These are phyloP conservation scores for Dicranocentrus wangi DNA, from an alignment of 2,888 invertebrate species.

Conservation along the genomic window DNA sequence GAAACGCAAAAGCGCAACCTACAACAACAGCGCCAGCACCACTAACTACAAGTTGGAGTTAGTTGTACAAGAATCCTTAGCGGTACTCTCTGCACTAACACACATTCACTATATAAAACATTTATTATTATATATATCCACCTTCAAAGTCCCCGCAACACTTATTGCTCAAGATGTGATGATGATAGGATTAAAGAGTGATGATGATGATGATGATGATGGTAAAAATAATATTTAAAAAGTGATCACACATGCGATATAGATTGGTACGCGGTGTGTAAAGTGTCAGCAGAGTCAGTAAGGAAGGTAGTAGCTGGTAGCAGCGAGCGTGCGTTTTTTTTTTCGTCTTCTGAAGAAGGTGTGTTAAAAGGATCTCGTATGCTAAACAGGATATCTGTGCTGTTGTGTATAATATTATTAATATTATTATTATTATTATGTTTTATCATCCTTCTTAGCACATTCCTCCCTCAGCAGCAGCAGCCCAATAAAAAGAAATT, in stretches of 20 bases:
- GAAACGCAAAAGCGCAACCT: slow-evolving; percentile 72
- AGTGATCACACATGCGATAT: background rate
- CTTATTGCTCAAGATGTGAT: slow-evolving; percentile 31
- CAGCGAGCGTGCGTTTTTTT: too few relatives aligned
- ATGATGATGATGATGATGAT: background rate
- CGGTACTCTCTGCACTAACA: slow-evolving; percentile 48
- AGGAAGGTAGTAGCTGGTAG: too few relatives aligned
- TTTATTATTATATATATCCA: too few relatives aligned
- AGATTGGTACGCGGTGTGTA: too few relatives aligned
- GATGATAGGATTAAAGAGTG: slow-evolving; percentile 7
- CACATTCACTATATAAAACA: slow-evolving; percentile 45
- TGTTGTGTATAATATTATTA: background rate
- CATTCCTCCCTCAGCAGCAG: too few relatives aligned
- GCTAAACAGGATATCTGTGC: slow-evolving; percentile 5
- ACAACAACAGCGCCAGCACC: slow-evolving; percentile 37
- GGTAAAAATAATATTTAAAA: slow-evolving; percentile 5
- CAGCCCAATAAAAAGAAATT: too few relatives aligned
- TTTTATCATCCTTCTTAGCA: background rate
- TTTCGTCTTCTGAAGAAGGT: too few relatives aligned
- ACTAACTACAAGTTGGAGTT: background rate
- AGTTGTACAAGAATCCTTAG: slow-evolving; percentile 52
- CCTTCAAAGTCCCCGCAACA: too few relatives aligned
- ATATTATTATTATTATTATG: too few relatives aligned
- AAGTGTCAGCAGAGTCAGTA: too few relatives aligned
- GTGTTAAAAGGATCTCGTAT: background rate